Evolutionary conservation across 2,888 invertebrate species (phyloP).

Genomic region (Lithodes maja): DNA sequence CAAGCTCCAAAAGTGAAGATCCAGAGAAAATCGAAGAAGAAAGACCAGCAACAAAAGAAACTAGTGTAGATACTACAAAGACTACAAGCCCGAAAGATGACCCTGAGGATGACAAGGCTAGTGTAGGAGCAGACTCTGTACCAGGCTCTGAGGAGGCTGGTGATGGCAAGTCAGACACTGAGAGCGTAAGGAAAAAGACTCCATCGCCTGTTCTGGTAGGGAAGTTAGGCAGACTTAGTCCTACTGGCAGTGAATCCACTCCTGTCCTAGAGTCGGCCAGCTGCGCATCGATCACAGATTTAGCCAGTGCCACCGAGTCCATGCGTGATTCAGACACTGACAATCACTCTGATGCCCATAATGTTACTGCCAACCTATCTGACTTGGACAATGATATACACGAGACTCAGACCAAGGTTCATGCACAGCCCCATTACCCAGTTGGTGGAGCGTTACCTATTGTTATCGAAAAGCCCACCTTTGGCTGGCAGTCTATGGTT

Average conservation of each 20-base stretch:
- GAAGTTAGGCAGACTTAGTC: conserved; percentile 62
- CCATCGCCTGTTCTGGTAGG: conserved; percentile 60
- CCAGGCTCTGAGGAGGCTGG: conserved; percentile 64
- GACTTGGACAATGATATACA: conserved; percentile 65
- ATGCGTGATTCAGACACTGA: conserved; percentile 70
- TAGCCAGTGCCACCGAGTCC: conserved; percentile 69
- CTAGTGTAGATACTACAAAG: conserved; percentile 32
- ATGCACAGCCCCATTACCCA: conserved; percentile 43
- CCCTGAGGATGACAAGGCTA: conserved; percentile 66
- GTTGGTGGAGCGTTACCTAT: conserved; percentile 60
- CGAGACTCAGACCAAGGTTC: conserved; percentile 43
- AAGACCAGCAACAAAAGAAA: conserved; percentile 11
- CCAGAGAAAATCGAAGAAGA: conserved; percentile 33
- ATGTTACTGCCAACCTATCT: conserved; percentile 66
- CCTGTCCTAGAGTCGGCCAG: conserved; percentile 67
- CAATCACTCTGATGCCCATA: conserved; percentile 67
- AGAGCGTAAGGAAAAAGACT: conserved; percentile 68
- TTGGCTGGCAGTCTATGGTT: conserved; percentile 69
- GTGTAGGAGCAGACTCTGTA: conserved; percentile 61
- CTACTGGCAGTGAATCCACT: conserved; percentile 66
- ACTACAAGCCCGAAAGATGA: conserved; percentile 49
- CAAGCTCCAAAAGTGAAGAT: conserved; percentile 25
- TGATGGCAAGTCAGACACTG: conserved; percentile 69
- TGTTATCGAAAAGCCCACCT: conserved; percentile 66
- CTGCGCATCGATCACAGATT: conserved; percentile 68